Conservation (phyloP, 1,140 invertebrate genomes). For the Rhizoglyphus robini region DNA sequence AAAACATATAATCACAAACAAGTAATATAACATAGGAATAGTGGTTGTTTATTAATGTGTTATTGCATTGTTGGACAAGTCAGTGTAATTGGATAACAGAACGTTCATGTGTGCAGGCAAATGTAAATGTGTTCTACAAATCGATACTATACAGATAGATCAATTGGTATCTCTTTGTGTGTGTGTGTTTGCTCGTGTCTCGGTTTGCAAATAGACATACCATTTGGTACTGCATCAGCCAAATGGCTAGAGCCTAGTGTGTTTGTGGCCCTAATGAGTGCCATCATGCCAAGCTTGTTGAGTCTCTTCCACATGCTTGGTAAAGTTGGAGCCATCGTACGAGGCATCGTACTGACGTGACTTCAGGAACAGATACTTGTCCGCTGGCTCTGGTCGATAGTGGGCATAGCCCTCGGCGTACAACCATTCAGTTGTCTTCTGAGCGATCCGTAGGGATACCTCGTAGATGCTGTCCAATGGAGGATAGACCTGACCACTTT, state of each 20-base stretch:
- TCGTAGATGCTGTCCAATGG: conserved; percentile 71
- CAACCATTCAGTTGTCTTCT: conserved; percentile 67
- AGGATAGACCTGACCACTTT: conserved; percentile 82
- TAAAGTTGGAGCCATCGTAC: conserved; percentile 33
- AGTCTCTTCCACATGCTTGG: conserved; percentile 11
- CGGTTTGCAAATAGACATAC: neutral
- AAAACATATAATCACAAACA: no score
- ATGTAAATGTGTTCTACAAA: neutral
- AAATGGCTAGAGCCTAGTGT: neutral
- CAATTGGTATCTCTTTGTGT: neutral
- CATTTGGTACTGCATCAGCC: neutral
- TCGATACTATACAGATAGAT: neutral
- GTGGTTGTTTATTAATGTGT: no score
- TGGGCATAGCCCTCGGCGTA: conserved; percentile 49
- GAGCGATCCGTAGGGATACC: conserved; percentile 76
- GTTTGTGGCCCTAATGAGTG: neutral
- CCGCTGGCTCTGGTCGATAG: conserved; percentile 40
- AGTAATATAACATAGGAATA: no score
- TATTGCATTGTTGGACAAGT: no score
- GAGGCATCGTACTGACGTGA: conserved; percentile 39
- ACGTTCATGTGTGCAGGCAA: neutral
- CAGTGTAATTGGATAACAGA: no score
- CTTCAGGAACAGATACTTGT: conserved; percentile 39
- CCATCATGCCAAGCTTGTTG: conserved; percentile 4
- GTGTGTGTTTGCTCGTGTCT: neutral